Percentiles rank a stretch among this genome's conserved stretches.
These are phyloP conservation scores for Strigamia maritima DNA, from an alignment of 2,888 invertebrate genomes.

Conservation along the genomic window DNA sequence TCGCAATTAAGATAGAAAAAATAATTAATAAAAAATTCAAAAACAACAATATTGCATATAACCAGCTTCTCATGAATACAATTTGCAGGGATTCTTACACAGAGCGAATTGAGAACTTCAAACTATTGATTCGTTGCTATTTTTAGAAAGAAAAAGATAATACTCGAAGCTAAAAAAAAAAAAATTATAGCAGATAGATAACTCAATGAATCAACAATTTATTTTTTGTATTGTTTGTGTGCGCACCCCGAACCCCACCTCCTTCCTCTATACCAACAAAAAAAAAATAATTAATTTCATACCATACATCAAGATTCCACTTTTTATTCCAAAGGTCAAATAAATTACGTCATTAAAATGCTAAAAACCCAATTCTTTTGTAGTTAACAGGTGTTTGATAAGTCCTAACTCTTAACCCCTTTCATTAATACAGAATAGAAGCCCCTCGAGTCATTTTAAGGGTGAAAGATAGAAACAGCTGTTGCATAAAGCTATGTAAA, in stretches of 20 bases:
- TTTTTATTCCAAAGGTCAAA: neutral
- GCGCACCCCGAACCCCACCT: neutral
- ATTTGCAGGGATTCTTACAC: neutral
- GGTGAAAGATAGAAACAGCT: neutral
- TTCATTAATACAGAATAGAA: neutral
- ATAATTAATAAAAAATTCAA: neutral
- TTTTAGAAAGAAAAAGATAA: conserved; percentile 15
- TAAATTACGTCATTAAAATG: neutral
- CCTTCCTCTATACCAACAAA: neutral
- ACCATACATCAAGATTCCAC: neutral
- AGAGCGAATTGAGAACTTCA: neutral
- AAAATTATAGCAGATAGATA: conserved; percentile 18
- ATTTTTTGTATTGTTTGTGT: neutral
- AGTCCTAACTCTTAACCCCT: conserved; percentile 1
- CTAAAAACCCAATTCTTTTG: neutral
- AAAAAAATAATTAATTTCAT: neutral
- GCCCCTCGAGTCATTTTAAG: conserved; percentile 13
- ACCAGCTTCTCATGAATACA: neutral
- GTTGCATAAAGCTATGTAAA: neutral
- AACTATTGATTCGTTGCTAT: conserved; percentile 27
- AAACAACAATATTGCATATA: neutral
- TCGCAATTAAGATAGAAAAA: too few species aligned
- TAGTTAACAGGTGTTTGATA: neutral
- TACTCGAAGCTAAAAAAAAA: neutral
- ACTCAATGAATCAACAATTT: conserved; percentile 27